Conservation (phyloP, 2,888 invertebrate species). For the Thereva unica region DNA sequence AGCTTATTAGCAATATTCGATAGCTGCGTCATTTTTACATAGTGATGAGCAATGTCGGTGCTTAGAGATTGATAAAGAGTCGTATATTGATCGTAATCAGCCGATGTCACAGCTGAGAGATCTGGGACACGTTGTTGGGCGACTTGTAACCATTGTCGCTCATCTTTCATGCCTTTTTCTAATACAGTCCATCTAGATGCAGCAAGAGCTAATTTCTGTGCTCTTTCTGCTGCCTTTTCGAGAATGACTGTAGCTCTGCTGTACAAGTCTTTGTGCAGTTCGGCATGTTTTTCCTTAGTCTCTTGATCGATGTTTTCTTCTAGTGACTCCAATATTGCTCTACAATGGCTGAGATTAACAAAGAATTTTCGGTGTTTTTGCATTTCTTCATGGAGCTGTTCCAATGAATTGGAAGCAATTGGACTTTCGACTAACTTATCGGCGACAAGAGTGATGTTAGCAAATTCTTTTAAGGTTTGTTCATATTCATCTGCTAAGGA, state of each 20-base stretch:
- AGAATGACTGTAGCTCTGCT: conserved; percentile 75
- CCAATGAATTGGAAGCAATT: conserved; percentile 73
- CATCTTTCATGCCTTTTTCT: conserved; percentile 81
- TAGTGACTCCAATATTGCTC: conserved; percentile 82
- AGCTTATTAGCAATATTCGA: conserved; percentile 73
- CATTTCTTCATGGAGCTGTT: conserved; percentile 85
- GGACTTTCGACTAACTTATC: conserved; percentile 79
- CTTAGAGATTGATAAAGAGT: conserved; percentile 80
- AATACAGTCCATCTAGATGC: conserved; percentile 82
- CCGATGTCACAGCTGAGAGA: conserved; percentile 76
- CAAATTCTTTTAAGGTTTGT: conserved; percentile 83
- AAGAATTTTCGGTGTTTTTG: conserved; percentile 89
- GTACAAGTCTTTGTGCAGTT: conserved; percentile 76
- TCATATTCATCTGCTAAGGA: conserved; percentile 84
- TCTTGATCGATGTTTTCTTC: conserved; percentile 82
- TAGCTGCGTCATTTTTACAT: conserved; percentile 75
- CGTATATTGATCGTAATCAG: conserved; percentile 83
- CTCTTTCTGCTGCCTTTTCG: conserved; percentile 78
- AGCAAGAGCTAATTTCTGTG: conserved; percentile 82
- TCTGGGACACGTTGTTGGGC: conserved; percentile 84
- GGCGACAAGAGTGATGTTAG: conserved; percentile 82
- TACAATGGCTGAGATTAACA: conserved; percentile 83
- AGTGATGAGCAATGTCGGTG: conserved; percentile 78
- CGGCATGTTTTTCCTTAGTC: conserved; percentile 73
- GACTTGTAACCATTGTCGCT: conserved; percentile 80